Evolutionary conservation across 2,888 invertebrate species (phyloP), one percentile per base, ranked within the genome.

Genomic region (Neoscelio sp.): DNA sequence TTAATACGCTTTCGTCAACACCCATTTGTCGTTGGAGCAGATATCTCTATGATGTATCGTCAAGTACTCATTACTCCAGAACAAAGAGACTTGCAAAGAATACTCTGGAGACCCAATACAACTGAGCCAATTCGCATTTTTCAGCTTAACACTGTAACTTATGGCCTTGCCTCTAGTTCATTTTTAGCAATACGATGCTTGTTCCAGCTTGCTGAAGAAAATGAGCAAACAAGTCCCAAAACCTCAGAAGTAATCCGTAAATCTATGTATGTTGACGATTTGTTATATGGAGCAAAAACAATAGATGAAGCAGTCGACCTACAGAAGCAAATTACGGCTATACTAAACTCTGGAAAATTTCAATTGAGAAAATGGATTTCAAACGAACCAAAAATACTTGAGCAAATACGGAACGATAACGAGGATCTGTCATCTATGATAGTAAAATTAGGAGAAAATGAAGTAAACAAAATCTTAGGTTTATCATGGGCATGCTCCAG

Each of bases 41-140:
- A 87, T 58, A 75, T 88, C 13, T 79, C 64, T 0, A 82, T 85
- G 68, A 87, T 86, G 83, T 87, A 83, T 46, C 79, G 83, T 0
- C 79, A 78, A 35, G 26, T 84, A 0, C 8, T 28, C 1, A 23
- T 80, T 2, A 38, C 56, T 8, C 62, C 68, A 0, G 64, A 71
- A 2, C 81, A 86, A 46, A 20, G 71, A 5, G 46, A 78, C 3
- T 77, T 70, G 15, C 85, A 85, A 6, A 20, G 82, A 10, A 85
- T 87, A 8, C n/a, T 87, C 0, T 87, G 85, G 86, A 52, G 83
- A 3, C 20, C 40, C 0, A 10, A 62, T 8, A 30, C 73, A 13
- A 7, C 13, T 0, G 26, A 68, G 6, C 60, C 26, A 5, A 42
- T 78, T 1, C 23, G 48, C 0, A 20, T 2, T 0, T 82, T 65